Conservation (phyloP, 2,113 vertebrate genomes). For the Parotia lawesii region DNA sequence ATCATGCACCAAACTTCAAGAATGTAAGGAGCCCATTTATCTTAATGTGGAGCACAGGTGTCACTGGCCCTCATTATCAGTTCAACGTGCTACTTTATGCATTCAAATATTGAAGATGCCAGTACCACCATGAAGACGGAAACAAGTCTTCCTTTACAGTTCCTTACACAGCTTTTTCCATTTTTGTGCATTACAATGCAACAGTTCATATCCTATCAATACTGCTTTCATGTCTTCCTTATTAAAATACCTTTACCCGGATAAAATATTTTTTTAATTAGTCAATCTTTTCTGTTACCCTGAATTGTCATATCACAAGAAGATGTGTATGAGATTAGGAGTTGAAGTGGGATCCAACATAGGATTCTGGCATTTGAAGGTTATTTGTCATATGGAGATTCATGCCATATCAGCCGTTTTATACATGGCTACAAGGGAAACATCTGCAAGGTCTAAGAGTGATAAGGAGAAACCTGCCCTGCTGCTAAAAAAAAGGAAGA, state of each 20-base stretch:
- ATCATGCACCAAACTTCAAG: not conserved
- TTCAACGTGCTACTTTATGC: not conserved
- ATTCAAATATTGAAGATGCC: not conserved
- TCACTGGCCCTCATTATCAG: not conserved
- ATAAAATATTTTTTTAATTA: not conserved
- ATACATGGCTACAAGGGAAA: constrained; percentile 39
- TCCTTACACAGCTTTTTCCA: not conserved
- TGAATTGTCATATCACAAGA: not conserved
- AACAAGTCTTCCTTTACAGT: not conserved
- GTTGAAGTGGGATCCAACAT: not conserved
- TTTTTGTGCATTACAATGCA: not conserved
- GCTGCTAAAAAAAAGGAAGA: not conserved
- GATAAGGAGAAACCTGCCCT: constrained; percentile 37
- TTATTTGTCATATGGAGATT: not conserved
- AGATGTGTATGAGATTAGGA: not conserved
- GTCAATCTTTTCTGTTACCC: not conserved
- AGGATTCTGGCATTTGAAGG: not conserved
- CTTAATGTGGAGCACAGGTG: not conserved
- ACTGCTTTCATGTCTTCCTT: not conserved
- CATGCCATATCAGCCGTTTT: not conserved
- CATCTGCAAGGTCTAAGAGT: constrained; percentile 37
- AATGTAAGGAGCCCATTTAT: not conserved
- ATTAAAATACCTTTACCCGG: not conserved
- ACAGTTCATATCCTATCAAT: not conserved
- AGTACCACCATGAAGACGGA: not conserved